phyloP scores from a whole-genome alignment of 2,888 invertebrate genomes.

The Lasioglossum morio region DNA sequence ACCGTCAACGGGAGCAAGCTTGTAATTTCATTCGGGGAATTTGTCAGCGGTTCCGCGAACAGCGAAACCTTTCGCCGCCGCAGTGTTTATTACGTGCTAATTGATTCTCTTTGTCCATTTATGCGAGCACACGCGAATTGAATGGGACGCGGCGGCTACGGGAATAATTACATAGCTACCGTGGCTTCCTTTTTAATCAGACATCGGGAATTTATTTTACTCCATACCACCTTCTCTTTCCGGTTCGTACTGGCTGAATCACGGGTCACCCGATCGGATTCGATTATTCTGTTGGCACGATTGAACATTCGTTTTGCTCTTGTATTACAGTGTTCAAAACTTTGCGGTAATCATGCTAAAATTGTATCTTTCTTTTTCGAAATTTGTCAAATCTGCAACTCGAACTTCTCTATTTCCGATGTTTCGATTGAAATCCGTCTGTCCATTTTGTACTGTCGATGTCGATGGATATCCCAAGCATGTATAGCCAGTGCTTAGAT shows the following conservation, averaged over 20 bases:
- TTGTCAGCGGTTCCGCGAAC: constrained; percentile 12
- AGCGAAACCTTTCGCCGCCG: neutral
- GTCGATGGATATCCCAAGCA: too few species aligned
- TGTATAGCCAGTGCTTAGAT: too few species aligned
- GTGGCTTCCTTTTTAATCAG: constrained; percentile 3
- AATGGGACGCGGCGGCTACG: neutral
- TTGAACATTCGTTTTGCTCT: neutral
- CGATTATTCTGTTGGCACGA: neutral
- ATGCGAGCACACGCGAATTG: neutral
- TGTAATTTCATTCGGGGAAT: constrained; percentile 44
- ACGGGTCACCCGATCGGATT: neutral
- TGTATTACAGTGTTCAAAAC: neutral
- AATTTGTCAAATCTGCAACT: neutral
- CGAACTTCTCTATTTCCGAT: neutral
- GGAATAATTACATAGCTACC: neutral
- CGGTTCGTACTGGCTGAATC: neutral
- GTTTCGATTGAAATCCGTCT: too few species aligned
- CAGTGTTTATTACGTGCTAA: neutral
- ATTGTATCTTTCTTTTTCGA: neutral
- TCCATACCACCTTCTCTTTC: neutral
- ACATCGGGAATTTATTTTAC: neutral
- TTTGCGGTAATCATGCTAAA: neutral
- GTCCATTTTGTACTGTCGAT: too few species aligned
- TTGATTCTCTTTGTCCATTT: neutral
- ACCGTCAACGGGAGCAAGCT: constrained; percentile 17